Evolutionary conservation across 2,888 invertebrate species (phyloP), one percentile per base, ranked within the genome.

Genomic region (Drosophila hamatofila): DNA sequence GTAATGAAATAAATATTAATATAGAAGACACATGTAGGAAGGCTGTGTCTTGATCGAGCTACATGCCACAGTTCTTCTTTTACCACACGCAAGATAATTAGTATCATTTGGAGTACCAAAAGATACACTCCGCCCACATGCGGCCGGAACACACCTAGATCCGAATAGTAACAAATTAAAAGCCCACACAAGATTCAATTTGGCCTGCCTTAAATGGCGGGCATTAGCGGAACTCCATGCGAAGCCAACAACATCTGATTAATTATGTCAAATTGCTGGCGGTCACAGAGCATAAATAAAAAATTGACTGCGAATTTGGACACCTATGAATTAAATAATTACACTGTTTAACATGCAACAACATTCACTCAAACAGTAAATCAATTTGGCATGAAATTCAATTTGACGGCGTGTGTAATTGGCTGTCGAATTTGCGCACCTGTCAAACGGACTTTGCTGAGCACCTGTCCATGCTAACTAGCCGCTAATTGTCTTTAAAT

Each of bases 381-480:
- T n/a, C 54, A 44, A 33, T 55, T 54, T 42, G 18, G 37, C 52
- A 64, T 64, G 51, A 58, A 68, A 69, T 80, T 77, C 58, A 73
- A 69, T 66, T 73, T 55, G 73, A 72, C 59, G 48, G 63, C 44
- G 55, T 55, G 57, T 56, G 42, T 75, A 72, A 79, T 87, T 81
- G 61, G 37, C 71, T 62, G 69, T 81, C 70, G 51, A 52, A 48
- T 64, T 30, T 64, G 37, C 56, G 51, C 73, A 68, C 65, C 68
- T 78, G 57, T 39, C 63, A 11, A 51, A 2, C 41, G 25, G 14
- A 23, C 18, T 23, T 14, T 8, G 7, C 21, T 21, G 27, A 23
- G 11, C 25, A 30, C 39, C 30, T 48, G 48, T 16, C 18, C 27
- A 41, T 9, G 21, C 18, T 33, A 30, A 30, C 44, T 11, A 54